phyloP scores from a whole-genome alignment of 2,113 vertebrate genomes.

The Labrus mixtus region DNA sequence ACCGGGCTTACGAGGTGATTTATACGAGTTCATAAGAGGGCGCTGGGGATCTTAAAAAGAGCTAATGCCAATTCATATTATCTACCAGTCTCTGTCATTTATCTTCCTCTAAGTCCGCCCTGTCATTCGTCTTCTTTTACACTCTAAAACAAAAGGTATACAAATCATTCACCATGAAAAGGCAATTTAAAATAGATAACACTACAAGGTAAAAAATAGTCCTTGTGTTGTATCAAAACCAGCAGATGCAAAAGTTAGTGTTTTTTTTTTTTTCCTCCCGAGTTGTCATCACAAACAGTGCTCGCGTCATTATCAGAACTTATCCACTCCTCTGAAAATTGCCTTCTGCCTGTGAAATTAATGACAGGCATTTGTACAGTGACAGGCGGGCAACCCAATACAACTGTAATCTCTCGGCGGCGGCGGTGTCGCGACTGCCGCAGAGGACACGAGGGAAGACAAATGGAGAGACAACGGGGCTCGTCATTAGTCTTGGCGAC shows the following conservation, averaged over 20 bases:
- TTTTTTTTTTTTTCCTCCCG: constrained; percentile 46
- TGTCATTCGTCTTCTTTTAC: not conserved
- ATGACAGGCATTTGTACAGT: constrained; percentile 76
- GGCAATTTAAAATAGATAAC: constrained; percentile 8
- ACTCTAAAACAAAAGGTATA: not conserved
- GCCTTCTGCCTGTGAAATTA: constrained; percentile 75
- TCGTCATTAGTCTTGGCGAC: constrained; percentile 66
- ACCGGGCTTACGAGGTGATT: constrained; percentile 39
- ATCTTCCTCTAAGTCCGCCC: not conserved
- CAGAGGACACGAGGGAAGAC: constrained; percentile 67
- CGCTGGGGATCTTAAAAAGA: constrained; percentile 19
- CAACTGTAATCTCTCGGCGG: constrained; percentile 77
- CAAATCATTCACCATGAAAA: not conserved
- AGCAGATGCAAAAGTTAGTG: constrained; percentile 8
- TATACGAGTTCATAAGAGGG: constrained; percentile 35
- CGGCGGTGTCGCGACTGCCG: constrained; percentile 44
- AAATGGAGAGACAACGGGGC: constrained; percentile 67
- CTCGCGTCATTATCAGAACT: constrained; percentile 65
- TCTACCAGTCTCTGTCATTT: not conserved
- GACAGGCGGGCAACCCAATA: constrained; percentile 73
- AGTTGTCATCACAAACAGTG: constrained; percentile 47
- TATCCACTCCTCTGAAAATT: constrained; percentile 72
- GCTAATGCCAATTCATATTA: constrained; percentile 32
- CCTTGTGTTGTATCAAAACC: not conserved
- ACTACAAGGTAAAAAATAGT: not conserved